Percentiles rank a stretch among this genome's conserved stretches.
Conservation (phyloP, 2,797 vertebrate species). For the Peromyscus melanophrys region DNA sequence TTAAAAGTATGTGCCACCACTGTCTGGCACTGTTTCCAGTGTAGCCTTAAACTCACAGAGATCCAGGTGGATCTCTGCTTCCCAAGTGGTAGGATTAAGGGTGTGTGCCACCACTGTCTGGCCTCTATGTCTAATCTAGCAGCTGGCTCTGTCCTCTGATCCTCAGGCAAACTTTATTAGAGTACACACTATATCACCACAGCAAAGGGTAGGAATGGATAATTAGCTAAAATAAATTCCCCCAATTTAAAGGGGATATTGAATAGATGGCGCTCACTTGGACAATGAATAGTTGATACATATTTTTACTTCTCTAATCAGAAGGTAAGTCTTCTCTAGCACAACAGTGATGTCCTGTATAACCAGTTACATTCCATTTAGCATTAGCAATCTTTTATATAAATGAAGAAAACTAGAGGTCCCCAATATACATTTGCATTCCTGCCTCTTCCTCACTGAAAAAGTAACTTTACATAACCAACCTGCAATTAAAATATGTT, state of each 20-base stretch:
- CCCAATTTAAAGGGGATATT: not conserved
- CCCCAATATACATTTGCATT: not conserved
- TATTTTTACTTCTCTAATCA: not conserved
- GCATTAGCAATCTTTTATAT: not conserved
- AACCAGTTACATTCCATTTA: not conserved
- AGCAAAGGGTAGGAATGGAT: not conserved
- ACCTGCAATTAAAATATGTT: not conserved
- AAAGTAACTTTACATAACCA: conserved; percentile 2
- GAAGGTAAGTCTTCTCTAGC: not conserved
- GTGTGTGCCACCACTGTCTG: no score
- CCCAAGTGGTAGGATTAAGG: no score
- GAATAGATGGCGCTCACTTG: not conserved
- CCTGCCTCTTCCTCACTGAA: conserved; percentile 12
- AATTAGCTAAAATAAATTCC: not conserved
- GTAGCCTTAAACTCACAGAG: no score
- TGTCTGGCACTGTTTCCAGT: no score
- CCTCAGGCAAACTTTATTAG: no score
- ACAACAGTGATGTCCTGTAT: not conserved
- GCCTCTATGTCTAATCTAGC: no score
- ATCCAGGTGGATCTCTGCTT: no score
- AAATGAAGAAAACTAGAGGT: not conserved
- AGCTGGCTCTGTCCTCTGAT: no score
- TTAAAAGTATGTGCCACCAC: no score
- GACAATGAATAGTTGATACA: not conserved
- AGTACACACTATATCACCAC: no score